These are phyloP conservation scores for Thecophora atra DNA, from an alignment of 2,888 invertebrate species.

Conservation along the genomic window DNA sequence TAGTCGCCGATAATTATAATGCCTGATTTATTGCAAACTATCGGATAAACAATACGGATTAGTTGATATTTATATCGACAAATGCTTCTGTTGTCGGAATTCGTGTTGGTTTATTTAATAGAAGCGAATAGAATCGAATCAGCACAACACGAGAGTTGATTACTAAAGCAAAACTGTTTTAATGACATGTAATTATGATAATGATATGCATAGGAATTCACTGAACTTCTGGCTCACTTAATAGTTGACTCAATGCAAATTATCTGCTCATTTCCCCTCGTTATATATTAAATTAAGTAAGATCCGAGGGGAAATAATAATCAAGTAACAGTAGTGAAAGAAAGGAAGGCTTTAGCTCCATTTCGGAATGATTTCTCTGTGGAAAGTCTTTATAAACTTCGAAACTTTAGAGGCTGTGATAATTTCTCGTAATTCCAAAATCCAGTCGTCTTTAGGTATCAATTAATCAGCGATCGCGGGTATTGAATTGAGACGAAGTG, in stretches of 20 bases:
- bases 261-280: neutral
- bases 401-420: no score
- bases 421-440: no score
- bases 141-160: constrained; percentile 4
- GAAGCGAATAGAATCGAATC: neutral
- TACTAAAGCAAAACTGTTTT: constrained; percentile 35
- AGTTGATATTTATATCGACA: constrained; percentile 12
- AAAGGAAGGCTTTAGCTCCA: neutral
- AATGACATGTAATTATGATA: constrained; percentile 31
- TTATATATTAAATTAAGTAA: neutral
- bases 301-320: no score
- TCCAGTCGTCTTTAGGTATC: no score
- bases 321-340: neutral
- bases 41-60: constrained; percentile 13
- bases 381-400: no score
- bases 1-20: constrained; percentile 11
- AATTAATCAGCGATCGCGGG: no score
- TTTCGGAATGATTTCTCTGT: no score
- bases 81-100: constrained; percentile 22
- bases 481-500: no score
- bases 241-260: neutral
- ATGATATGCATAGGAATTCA: constrained; percentile 15
- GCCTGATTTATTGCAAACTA: constrained; percentile 1
- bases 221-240: constrained; percentile 1
- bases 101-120: neutral